phyloP scores from a whole-genome alignment of 2,888 invertebrate genomes.

The Metallyticus violacea region DNA sequence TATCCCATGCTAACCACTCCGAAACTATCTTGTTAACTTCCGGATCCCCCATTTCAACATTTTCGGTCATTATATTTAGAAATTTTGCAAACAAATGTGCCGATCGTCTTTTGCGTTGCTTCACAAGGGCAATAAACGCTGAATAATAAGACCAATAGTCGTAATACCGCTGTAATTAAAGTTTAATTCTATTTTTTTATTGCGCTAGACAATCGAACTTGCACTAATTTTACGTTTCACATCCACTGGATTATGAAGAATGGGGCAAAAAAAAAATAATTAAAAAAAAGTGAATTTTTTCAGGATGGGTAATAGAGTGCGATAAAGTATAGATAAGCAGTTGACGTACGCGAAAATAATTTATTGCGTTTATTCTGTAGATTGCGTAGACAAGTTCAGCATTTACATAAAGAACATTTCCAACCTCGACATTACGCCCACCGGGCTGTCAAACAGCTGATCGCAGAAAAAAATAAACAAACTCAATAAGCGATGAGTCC shows the following conservation, averaged over 20 bases:
- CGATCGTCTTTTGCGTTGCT: background rate
- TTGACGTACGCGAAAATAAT: background rate
- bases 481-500: background rate
- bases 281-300: background rate
- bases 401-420: background rate
- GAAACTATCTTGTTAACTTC: slow-evolving; percentile 64
- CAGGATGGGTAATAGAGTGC: background rate
- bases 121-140: too few species aligned
- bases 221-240: background rate
- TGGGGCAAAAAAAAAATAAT: background rate
- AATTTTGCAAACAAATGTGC: background rate
- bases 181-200: too few species aligned
- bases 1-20: slow-evolving; percentile 74
- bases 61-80: background rate
- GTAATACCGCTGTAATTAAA: too few species aligned
- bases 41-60: slow-evolving; percentile 6
- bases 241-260: too few species aligned
- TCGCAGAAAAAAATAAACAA: background rate
- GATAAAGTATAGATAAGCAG: background rate
- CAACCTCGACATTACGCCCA: background rate
- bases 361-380: background rate
- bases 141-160: too few species aligned
- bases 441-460: background rate
- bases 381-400: background rate
- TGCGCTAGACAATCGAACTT: background rate